Evolutionary conservation across 1,140 invertebrate species (phyloP).

Genomic region (Nasonia vitripennis): DNA sequence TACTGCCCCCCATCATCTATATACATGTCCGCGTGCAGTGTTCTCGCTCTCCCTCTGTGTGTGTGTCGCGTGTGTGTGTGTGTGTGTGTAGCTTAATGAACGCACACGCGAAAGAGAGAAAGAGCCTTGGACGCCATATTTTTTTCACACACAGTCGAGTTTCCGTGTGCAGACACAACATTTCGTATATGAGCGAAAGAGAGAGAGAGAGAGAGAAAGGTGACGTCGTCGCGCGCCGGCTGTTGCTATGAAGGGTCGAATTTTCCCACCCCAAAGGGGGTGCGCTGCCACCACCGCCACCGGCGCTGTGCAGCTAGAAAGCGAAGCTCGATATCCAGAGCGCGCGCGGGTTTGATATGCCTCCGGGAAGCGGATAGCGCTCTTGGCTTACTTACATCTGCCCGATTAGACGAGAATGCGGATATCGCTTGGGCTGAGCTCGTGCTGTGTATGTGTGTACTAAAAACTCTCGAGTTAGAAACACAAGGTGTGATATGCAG

Average conservation of each 20-base stretch:
- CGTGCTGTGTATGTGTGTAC: no score
- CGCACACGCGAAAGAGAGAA: background rate
- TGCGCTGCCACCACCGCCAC: background rate
- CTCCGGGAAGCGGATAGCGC: no score
- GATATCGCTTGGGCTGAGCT: no score
- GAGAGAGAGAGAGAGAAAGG: background rate
- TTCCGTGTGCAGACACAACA: background rate
- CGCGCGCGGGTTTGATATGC: background rate
- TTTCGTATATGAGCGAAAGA: background rate
- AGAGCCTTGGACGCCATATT: background rate
- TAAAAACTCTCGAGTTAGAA: no score
- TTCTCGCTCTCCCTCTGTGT: background rate
- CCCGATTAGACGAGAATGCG: no score
- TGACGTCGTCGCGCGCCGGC: background rate
- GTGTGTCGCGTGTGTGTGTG: background rate
- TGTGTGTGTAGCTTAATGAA: slow-evolving; percentile 21
- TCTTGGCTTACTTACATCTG: no score
- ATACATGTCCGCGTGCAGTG: background rate
- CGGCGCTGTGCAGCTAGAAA: no score
- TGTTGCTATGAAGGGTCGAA: slow-evolving; percentile 42
- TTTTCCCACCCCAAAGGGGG: slow-evolving; percentile 27
- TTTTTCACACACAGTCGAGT: background rate
- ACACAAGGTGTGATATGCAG: no score
- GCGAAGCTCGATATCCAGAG: background rate
- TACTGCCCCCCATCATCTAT: background rate